Evolutionary conservation across 2,797 vertebrate species (phyloP), one percentile per base, ranked within the genome.

Genomic region (Sparus aurata): DNA sequence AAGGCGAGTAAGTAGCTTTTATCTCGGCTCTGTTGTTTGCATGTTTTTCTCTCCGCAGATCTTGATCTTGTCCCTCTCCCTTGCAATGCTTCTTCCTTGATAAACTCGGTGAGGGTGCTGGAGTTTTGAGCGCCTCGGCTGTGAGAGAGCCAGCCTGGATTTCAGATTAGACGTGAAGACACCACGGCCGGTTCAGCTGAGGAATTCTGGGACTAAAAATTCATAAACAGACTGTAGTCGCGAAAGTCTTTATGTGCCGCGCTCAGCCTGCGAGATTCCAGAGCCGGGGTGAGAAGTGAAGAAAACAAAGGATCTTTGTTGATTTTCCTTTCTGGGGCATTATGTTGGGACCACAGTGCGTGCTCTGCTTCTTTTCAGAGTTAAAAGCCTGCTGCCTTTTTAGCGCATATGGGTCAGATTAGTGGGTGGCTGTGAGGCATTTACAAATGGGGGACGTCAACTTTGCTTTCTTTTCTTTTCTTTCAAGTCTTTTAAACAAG

Each of bases 371-470:
- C 87, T 87, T 71, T 82, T 75, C 79, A 77, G 69, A 62, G 82
- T 86, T 81, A 77, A 86, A 87, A 87, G 82, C 85, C 46, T 78
- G 73, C 84, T 88, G 88, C 69, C n/a, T 85, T 80, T 84, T 60
- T 67, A 72, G 71, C 73, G 63, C 93, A 93, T 93, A 91, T 73
- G 91, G 91, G 86, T 94, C 89, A 73, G 83, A 90, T 96, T 94
- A 94, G 88, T 54, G 89, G 83, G 85, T 60, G 81, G 71, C 88
- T 77, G 72, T 83, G 79, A 87, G 82, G 79, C 72, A 79, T 88
- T 86, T 69, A 12, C 13, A 76, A 81, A 76, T 6, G 69, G 71
- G 71, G 71, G 50, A 87, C 45, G 0, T 78, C 74, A 69, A 64
- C 73, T 68, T 68, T 60, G 59, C 57, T 68, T 67, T 76, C 12